These are phyloP conservation scores for Nasalis larvatus DNA, from an alignment of 2,113 vertebrate genomes.

Conservation along the genomic window DNA sequence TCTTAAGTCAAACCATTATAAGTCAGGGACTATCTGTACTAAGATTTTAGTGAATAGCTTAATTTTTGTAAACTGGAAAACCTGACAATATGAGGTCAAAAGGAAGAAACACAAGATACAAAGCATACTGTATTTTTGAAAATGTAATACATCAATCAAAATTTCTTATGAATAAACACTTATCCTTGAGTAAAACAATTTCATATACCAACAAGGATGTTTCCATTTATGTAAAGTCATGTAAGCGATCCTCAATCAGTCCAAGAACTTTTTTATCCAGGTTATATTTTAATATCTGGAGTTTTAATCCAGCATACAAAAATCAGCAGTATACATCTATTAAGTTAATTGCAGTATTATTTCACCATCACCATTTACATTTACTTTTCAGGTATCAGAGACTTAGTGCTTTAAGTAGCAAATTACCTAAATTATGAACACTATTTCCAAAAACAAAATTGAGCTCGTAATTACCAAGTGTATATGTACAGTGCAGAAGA, in stretches of 20 bases:
- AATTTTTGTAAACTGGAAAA: background rate
- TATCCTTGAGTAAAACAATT: constrained; percentile 18
- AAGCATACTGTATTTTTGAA: background rate
- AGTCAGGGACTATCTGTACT: background rate
- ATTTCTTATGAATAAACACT: background rate
- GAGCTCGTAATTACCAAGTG: constrained; percentile 18
- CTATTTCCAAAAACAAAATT: constrained; percentile 49
- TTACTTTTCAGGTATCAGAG: constrained; percentile 42
- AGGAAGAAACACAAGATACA: constrained; percentile 1
- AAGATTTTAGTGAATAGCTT: background rate
- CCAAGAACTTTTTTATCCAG: constrained; percentile 22
- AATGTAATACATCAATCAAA: constrained; percentile 27
- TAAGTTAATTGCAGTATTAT: background rate
- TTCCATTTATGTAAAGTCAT: constrained; percentile 17
- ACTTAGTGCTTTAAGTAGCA: constrained; percentile 17
- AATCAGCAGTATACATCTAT: constrained; percentile 27
- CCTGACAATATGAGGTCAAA: background rate
- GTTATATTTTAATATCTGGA: constrained; percentile 48
- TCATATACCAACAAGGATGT: background rate
- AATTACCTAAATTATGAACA: constrained; percentile 57
- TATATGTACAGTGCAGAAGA: constrained; percentile 23
- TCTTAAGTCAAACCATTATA: background rate
- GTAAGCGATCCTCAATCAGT: background rate
- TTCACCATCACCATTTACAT: constrained; percentile 25
- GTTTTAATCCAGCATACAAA: constrained; percentile 48